A percentile compares a stretch with the other conserved stretches of the same genome.
phyloP scores from a whole-genome alignment of 2,888 invertebrate genomes.

The Agrotis ipsilon region DNA sequence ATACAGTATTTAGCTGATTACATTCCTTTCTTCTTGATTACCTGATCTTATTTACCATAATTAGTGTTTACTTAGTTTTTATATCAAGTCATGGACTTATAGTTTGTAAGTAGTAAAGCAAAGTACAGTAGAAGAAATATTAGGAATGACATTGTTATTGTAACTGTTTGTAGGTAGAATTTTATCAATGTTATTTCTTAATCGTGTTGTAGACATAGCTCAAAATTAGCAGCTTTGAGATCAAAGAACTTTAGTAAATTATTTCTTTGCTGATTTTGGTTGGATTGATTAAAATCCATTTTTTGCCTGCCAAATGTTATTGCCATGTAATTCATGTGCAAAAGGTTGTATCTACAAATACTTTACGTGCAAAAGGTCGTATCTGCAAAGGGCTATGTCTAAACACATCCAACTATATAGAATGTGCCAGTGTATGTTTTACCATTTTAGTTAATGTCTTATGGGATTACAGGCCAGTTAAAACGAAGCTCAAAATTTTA shows the following conservation, averaged over 20 bases:
- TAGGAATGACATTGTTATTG: conserved; percentile 40
- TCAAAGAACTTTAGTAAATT: background rate
- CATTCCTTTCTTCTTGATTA: conserved; percentile 87
- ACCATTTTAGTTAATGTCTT: conserved; percentile 79
- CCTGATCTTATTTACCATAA: conserved; percentile 86
- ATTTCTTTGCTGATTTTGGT: too few species aligned
- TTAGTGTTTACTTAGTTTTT: conserved; percentile 66
- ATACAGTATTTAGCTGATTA: conserved; percentile 89
- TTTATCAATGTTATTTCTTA: conserved; percentile 49
- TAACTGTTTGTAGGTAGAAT: conserved; percentile 29
- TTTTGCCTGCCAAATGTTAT: background rate
- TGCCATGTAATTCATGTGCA: background rate
- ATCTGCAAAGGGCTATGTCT: conserved; percentile 40
- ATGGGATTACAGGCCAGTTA: conserved; percentile 88
- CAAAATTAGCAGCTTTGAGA: too few species aligned
- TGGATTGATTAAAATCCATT: too few species aligned
- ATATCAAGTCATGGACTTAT: conserved; percentile 69
- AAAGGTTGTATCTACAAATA: background rate
- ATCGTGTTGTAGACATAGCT: conserved; percentile 57
- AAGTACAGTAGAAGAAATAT: conserved; percentile 53
- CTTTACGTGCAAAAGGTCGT: background rate
- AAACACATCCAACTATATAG: conserved; percentile 59
- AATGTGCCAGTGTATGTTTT: conserved; percentile 79
- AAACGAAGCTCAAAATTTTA: conserved; percentile 87
- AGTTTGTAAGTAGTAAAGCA: conserved; percentile 64